Evolutionary conservation across 2,113 vertebrate species (phyloP).

Genomic region (Smithornis capensis): DNA sequence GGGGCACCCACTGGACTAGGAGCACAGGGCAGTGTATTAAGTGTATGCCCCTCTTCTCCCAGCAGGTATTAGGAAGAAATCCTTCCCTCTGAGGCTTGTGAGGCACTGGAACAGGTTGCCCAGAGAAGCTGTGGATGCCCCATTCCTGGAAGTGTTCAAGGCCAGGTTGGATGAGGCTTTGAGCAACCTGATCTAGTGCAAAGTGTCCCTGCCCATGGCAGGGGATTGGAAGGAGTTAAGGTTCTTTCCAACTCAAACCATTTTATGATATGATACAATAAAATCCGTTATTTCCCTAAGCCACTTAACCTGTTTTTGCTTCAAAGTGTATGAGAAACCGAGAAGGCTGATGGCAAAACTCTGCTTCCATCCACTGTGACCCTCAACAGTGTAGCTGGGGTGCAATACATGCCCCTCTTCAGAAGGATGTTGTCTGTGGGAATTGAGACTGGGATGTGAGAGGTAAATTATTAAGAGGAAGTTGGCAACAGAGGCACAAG

Average conservation of each 20-base stretch:
- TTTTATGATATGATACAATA: background rate
- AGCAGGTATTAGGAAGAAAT: background rate
- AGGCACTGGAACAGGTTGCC: background rate
- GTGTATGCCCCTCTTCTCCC: background rate
- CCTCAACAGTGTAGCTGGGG: background rate
- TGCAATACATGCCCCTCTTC: background rate
- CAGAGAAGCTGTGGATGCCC: background rate
- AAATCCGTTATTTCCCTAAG: background rate
- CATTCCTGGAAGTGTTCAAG: background rate
- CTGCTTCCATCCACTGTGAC: background rate
- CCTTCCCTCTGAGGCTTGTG: background rate
- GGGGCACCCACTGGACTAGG: background rate
- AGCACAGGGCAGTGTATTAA: background rate
- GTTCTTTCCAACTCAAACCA: background rate
- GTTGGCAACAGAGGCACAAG: background rate
- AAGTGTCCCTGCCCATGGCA: background rate
- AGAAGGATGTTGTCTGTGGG: background rate
- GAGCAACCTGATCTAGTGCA: fast-evolving
- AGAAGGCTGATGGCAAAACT: background rate
- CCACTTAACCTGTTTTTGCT: background rate
- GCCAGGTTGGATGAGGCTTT: fast-evolving
- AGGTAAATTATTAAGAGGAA: background rate
- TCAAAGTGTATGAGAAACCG: background rate
- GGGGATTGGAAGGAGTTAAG: fast-evolving
- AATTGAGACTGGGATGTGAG: background rate